Evolutionary conservation across 2,113 vertebrate genomes (phyloP), one percentile per base, ranked within the genome.

Genomic region (Terrapene triunguis): DNA sequence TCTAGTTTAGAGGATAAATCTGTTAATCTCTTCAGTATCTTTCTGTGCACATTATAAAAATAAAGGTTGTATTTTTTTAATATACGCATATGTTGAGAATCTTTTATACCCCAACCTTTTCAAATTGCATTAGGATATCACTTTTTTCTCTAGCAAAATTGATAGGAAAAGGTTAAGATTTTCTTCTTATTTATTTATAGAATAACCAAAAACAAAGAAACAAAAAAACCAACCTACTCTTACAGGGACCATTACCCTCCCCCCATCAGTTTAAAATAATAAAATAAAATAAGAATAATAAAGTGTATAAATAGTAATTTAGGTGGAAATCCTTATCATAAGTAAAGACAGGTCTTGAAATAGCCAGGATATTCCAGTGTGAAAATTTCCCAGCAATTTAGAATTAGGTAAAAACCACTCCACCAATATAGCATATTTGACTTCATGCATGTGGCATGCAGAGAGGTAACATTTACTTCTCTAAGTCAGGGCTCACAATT

Each of bases 171-270:
- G 32, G 65, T 69, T 69, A 69, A 16, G 32, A 69, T 12, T 57
- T n/a, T 76, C 7, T 2, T 42, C 57, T 54, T 87, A 8, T 76
- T 69, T 82, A 21, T 53, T 48, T 59, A 48, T 12, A 76, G 19
- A n/a, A 72, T 87, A 57, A 24, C 21, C 4, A 48, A 85, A 51
- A n/a, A 13, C 3, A 62, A 12, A 53, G 5, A 74, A 84, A 53
- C 38, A 2, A 9, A 65, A 8, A 0, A 4, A 17, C 16, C 16
- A 5, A 44, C 42, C 17, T 47, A 44, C 6, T n/a, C 6, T 76
- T 76, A 53, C 5, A 32, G 14, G 27, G 17, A 38, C 48, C 6
- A 50, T 55, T 54, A 76, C 32, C 29, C 51, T 19, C 19, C 51
- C 50, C 72, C 2, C 62, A 69, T 19, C 35, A 12, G 10, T 84